Evolutionary conservation across 2,888 invertebrate species (phyloP), one percentile per base, ranked within the genome.

Genomic region (Disparrhopalites patrizii): DNA sequence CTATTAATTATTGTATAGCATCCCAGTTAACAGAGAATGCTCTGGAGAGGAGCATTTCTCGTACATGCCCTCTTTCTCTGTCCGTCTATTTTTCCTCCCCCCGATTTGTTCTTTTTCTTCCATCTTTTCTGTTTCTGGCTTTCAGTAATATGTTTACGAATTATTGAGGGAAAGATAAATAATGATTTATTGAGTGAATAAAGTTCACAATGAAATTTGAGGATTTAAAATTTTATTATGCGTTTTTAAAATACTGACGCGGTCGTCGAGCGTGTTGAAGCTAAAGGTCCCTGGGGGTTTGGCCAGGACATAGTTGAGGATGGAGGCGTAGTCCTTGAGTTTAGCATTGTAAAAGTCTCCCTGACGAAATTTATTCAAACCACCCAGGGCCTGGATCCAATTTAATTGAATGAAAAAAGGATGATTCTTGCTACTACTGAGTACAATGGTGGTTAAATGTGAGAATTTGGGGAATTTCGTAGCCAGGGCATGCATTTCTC

Each of bases 231-330:
- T n/a, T n/a, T n/a, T n/a, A n/a, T n/a, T n/a, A n/a, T n/a, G n/a
- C n/a, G n/a, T n/a, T n/a, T n/a, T n/a, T n/a, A n/a, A 52, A 18
- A 62, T 52, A 47, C 62, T 62, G n/a, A 62, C 31, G 7, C 62
- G 30, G 23, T 62, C 62, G 1, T 36, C 23, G 3, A 52, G 25
- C n/a, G 50, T 62, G 27, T 23, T 31, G 52, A 62, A 52, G 23
- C 36, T 18, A 4, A 62, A 20, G 13, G 10, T 52, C 1, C 52
- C 52, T 18, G 18, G 33, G 18, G 62, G 62, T 20, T 62, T 51
- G 1, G 36, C 28, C 2, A 52, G 25, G 10, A 62, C 30, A 18
- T 25, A 62, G 18, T 62, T 18, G 5, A 18, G 27, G n/a, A 62
- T 31, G 2, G 10, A 36, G 27, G 20, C 13, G 20, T 27, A 5